Evolutionary conservation across 2,888 invertebrate species (phyloP), one percentile per base, ranked within the genome.

Genomic region (Toxonevra muliebris): DNA sequence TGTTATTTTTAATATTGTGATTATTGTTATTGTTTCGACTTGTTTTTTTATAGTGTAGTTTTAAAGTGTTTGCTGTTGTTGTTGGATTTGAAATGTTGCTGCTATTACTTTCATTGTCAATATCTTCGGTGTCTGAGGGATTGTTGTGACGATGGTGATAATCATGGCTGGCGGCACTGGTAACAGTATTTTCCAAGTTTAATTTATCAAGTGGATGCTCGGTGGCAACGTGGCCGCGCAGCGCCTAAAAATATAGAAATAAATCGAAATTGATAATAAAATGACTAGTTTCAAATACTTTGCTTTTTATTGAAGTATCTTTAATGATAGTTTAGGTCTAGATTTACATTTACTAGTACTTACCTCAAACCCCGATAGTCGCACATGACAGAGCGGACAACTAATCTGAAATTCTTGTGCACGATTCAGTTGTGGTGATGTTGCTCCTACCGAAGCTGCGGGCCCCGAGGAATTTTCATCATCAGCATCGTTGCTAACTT

Each of bases 141-240:
- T 65, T 45, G 62, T 62, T 60, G 30, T 68, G 62, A 48, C 60
- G 65, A 19, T 72, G 69, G 50, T 71, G 69, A 20, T 65, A 59
- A 15, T 30, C 55, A 17, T 52, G 42, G 42, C 59, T 65, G 58
- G 68, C 65, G 13, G 66, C 71, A 30, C 30, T 30, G 12, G 68
- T 64, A 13, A 66, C 71, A 41, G 72, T 74, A 17, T 77, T 71
- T 70, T 82, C 82, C 63, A 77, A 81, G 69, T 81, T 81, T 64
- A 81, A 76, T 71, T 83, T 84, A 63, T 85, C 83, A 43, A 82
- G 81, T 66, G 82, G 80, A 80, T 87, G 87, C 68, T 83, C 83
- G 43, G 76, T 76, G 73, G 86, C 85, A 71, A 87, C 82, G 76
- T 87, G 87, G 72, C 86, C 87, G 69, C 85, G 86, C 58, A 87